Evolutionary conservation across 2,797 vertebrate species (phyloP).

Genomic region (Diplodus puntazzo): DNA sequence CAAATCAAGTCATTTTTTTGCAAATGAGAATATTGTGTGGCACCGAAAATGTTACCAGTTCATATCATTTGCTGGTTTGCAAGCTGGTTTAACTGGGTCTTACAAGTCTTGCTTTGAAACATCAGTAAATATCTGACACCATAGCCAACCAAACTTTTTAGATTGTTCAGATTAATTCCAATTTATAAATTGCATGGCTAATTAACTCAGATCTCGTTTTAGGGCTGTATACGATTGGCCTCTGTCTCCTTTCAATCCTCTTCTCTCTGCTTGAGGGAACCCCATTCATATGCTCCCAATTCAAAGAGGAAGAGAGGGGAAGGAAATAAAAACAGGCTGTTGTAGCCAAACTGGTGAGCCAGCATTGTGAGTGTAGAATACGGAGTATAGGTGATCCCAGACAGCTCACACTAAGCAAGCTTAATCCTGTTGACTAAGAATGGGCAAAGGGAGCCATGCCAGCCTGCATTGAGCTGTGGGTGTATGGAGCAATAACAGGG

Average conservation of each 20-base stretch:
- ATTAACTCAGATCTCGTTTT: conserved; percentile 78
- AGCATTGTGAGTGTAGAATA: conserved; percentile 84
- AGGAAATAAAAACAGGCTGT: conserved; percentile 53
- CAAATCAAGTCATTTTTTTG: conserved; percentile 45
- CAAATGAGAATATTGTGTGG: conserved; percentile 51
- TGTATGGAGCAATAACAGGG: conserved; percentile 74
- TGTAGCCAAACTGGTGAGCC: conserved; percentile 81
- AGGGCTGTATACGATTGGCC: conserved; percentile 64
- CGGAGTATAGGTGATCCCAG: conserved; percentile 84
- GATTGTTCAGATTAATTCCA: conserved; percentile 72
- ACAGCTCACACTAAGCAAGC: conserved; percentile 85
- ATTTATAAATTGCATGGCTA: conserved; percentile 71
- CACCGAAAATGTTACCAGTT: conserved; percentile 32
- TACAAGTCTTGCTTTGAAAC: conserved; percentile 9
- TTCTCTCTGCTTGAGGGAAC: conserved; percentile 58
- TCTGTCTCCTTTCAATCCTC: conserved; percentile 71
- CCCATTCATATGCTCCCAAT: conserved; percentile 66
- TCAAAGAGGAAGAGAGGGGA: conserved; percentile 56
- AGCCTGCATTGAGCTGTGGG: conserved; percentile 77
- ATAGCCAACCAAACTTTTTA: conserved; percentile 62
- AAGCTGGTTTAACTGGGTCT: background rate
- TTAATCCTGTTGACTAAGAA: conserved; percentile 90
- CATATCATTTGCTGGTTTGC: conserved; percentile 25
- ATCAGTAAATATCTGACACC: conserved; percentile 58
- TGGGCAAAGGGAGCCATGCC: conserved; percentile 85